These are phyloP conservation scores for Polydrusus tereticollis DNA, from an alignment of 2,888 invertebrate species.

Conservation along the genomic window DNA sequence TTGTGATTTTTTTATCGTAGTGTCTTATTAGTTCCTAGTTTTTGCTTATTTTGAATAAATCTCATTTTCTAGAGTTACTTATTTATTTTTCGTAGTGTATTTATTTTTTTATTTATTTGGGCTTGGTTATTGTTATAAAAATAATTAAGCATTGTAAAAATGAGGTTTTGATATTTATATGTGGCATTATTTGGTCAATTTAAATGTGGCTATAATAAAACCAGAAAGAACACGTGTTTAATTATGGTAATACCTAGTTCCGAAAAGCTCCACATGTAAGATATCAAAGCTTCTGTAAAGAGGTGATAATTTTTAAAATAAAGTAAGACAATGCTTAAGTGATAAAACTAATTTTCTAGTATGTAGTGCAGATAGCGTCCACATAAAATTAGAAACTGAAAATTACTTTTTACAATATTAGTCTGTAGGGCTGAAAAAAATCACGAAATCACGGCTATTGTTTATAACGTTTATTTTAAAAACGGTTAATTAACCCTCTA, in stretches of 20 bases:
- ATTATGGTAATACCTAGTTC: no score
- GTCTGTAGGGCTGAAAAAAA: no score
- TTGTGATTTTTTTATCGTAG: constrained; percentile 9
- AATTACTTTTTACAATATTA: no score
- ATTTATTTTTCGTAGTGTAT: constrained; percentile 25
- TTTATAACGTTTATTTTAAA: no score
- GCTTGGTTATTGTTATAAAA: neutral
- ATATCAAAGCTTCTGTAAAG: neutral
- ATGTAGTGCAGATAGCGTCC: neutral
- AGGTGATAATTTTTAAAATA: neutral
- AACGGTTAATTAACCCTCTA: no score
- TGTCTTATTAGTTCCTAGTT: constrained; percentile 21
- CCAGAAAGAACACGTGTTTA: no score
- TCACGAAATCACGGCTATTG: no score
- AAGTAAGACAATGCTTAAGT: neutral
- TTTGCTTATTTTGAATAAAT: constrained; percentile 22
- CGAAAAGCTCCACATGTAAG: no score
- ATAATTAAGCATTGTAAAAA: neutral
- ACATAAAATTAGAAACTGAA: no score
- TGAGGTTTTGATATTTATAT: neutral
- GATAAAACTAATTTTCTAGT: neutral
- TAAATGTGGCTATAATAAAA: no score
- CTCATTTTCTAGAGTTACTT: constrained; percentile 27
- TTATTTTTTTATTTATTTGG: constrained; percentile 20
- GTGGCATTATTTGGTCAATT: no score